Evolutionary conservation across 2,797 vertebrate species (phyloP).

Genomic region (Iguana delicatissima): DNA sequence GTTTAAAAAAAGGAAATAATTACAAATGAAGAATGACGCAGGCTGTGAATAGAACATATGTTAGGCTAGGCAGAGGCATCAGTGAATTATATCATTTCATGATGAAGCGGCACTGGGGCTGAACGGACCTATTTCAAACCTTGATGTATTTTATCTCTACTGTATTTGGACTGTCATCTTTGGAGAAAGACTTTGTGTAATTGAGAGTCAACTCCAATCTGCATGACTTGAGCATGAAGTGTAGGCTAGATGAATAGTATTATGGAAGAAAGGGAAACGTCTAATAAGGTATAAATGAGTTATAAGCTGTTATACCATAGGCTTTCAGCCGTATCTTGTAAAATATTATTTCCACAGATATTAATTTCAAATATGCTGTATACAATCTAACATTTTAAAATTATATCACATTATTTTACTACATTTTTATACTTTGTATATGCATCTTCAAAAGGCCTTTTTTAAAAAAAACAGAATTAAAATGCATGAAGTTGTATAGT

Average conservation of each 20-base stretch:
- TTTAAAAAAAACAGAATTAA: neutral
- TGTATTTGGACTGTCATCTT: conserved; percentile 93
- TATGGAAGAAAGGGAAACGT: conserved; percentile 74
- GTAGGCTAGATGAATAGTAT: conserved; percentile 75
- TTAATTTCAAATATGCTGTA: conserved; percentile 54
- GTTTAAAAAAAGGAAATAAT: conserved; percentile 84
- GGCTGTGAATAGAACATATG: conserved; percentile 96
- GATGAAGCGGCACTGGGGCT: conserved; percentile 89
- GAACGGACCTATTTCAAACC: conserved; percentile 95
- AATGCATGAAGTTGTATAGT: neutral
- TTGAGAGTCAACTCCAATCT: conserved; percentile 94
- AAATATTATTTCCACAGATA: conserved; percentile 59
- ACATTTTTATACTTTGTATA: neutral
- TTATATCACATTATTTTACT: conserved; percentile 23
- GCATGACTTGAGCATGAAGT: conserved; percentile 83
- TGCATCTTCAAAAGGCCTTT: conserved; percentile 17
- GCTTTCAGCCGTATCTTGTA: conserved; percentile 64
- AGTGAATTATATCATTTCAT: conserved; percentile 89
- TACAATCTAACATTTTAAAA: conserved; percentile 58
- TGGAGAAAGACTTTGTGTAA: conserved; percentile 88
- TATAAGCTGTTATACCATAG: conserved; percentile 73
- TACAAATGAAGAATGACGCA: conserved; percentile 94
- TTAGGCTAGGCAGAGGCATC: conserved; percentile 86
- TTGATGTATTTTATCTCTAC: conserved; percentile 95
- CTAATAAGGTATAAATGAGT: conserved; percentile 82